Base-by-base conservation (phyloP, 2,797 vertebrate species). In the Danio choprae region DNA sequence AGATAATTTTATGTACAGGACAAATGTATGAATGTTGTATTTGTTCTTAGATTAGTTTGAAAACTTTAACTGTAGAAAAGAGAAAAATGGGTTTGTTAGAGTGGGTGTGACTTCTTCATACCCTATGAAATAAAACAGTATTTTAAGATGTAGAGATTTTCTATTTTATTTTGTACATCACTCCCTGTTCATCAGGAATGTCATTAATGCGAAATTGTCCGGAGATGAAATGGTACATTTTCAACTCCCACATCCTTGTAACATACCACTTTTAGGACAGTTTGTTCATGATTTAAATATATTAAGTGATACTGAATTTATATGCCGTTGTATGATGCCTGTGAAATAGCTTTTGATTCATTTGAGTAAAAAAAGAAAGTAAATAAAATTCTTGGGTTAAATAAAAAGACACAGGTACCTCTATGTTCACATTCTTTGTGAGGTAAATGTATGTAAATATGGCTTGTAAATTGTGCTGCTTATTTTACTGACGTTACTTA, bases 401-500 rank as follows among this genome's bases (percentile, higher is more conserved):
- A 41, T 73, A 46, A 46, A 36, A 74, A 60, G 20, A 59, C n/a
- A 65, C 18, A 50, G 46, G 44, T 53, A 75, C 43, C 22, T 13
- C 36, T 29, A 44, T 68, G 15, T 16, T 40, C 9, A 68, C 13
- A 46, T 62, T 46, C 6, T 41, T 63, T 83, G 48, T 70, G 71
- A 55, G 40, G 85, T 84, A 79, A n/a, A 76, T 73, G 16, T 36
- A 58, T 92, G 90, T 93, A 90, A 87, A 92, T 92, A 92, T 55
- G 84, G 44, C 43, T 53, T 93, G 91, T 93, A 92, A 88, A 92
- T 92, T 91, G 15, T 86, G 84, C 41, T 44, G 8, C 29, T 81
- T 89, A 88, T 88, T 86, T 86, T 83, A 85, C 65, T 62, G 83
- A 84, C 80, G 85, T 82, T 91, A 83, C 84, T 87, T 85, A 88